These are phyloP conservation scores for Morus bassanus DNA, from an alignment of 2,797 vertebrate genomes.

Conservation along the genomic window DNA sequence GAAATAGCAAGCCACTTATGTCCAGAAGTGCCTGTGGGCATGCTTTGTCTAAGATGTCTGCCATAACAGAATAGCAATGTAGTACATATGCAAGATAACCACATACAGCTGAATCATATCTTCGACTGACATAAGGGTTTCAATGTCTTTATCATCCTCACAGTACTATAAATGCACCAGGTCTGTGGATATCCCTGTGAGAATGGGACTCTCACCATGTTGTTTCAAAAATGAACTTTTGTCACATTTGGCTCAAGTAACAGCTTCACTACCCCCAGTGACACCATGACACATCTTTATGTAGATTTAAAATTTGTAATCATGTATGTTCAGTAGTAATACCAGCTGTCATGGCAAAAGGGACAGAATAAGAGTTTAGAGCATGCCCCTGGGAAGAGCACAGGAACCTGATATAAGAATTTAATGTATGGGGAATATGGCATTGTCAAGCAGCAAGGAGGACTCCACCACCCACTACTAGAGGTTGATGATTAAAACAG, in stretches of 20 bases:
- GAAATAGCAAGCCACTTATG: not conserved
- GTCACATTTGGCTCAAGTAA: not conserved
- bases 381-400: not conserved
- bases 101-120: conserved; percentile 13
- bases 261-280: not conserved
- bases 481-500: not conserved
- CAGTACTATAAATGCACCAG: not conserved
- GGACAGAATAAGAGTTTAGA: not conserved
- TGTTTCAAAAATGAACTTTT: not conserved
- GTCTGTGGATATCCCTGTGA: not conserved
- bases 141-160: not conserved
- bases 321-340: not conserved
- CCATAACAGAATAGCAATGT: not conserved
- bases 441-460: not conserved
- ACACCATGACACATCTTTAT: not conserved
- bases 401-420: not conserved
- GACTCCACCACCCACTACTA: not conserved
- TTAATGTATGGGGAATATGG: not conserved
- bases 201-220: not conserved
- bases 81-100: conserved; percentile 36
- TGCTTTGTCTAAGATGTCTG: not conserved
- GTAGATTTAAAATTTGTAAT: not conserved
- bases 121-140: not conserved
- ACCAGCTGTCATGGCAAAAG: not conserved
- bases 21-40: conserved; percentile 35